phyloP scores from a whole-genome alignment of 2,113 vertebrate species.

The Prietella phreatophila region DNA sequence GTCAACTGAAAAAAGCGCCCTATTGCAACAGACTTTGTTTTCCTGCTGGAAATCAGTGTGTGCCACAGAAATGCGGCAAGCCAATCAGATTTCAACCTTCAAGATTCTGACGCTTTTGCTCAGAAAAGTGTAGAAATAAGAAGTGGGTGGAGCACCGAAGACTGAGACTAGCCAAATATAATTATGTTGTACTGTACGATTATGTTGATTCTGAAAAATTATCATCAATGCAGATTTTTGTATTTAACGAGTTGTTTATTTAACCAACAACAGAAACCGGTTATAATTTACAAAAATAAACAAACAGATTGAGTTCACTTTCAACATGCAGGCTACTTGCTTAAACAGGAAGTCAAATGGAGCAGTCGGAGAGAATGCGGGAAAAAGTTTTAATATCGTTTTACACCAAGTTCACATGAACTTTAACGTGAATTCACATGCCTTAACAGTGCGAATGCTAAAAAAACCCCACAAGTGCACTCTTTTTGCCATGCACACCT shows the following conservation, averaged over 20 bases:
- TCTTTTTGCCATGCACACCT: neutral
- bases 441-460: neutral
- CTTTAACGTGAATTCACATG: neutral
- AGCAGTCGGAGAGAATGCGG: neutral
- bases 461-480: neutral
- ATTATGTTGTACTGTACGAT: neutral
- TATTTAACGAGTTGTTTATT: neutral
- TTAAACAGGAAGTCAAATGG: neutral
- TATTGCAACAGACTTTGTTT: neutral
- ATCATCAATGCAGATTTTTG: neutral
- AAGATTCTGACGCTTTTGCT: neutral
- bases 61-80: neutral
- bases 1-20: neutral
- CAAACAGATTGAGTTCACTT: neutral
- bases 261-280: neutral
- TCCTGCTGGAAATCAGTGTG: neutral
- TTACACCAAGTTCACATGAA: neutral
- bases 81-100: neutral
- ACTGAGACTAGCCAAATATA: neutral
- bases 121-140: neutral
- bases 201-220: neutral
- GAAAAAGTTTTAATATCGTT: neutral
- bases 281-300: neutral
- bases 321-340: neutral
- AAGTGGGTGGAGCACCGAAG: neutral